These are phyloP conservation scores for fruit fly (Drosophila melanogaster) DNA, from an alignment of 1,140 invertebrate genomes.

Conservation along the genomic window Release_6_plus_ISO1_MT NT_033777.3:12311001-12311500, in stretches of 20 bases:
- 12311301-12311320: conserved; percentile 24
- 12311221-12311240: conserved; percentile 28
- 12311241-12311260: conserved; percentile 21
- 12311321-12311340: not conserved
- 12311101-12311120: conserved; percentile 26
- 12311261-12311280: conserved; percentile 40
- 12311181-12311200: conserved; percentile 1
- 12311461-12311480: not conserved
- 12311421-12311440: not conserved
- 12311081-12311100: conserved; percentile 26
- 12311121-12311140: conserved; percentile 15
- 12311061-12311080: conserved; percentile 24
- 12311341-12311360: conserved; percentile 25
- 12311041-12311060: conserved; percentile 8
- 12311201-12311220: conserved; percentile 12
- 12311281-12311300: conserved; percentile 7
- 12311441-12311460: conserved; percentile 11
- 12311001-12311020: not conserved
- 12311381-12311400: not conserved
- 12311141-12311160: conserved; percentile 14
- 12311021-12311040: conserved; percentile 16
- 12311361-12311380: not conserved
- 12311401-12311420: not conserved
- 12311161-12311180: not conserved
- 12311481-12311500: not conserved